Evolutionary conservation across 2,797 vertebrate species (phyloP), one percentile per base, ranked within the genome.

Genomic region (Phataginus tricuspis): DNA sequence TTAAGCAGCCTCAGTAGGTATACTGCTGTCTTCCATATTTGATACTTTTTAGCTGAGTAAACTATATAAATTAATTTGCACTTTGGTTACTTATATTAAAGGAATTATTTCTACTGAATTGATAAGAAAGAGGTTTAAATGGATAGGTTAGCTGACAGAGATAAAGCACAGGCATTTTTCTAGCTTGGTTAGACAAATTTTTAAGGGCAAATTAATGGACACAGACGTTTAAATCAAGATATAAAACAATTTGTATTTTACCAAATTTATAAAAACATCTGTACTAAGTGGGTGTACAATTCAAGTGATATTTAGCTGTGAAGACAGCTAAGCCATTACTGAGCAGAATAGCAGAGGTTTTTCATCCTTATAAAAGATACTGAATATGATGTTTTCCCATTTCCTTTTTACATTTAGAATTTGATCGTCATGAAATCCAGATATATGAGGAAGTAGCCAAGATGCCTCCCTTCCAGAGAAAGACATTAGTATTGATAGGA

Each of bases 391-490:
- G 61, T 87, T 93, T 96, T 23, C 88, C 55, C 8, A 0, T 93
- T 97, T 97, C 23, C 57, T 91, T 94, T 45, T 86, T 97, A 29
- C 74, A 71, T 97, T 78, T 97, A 99, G 99, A 99, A 98, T 99
- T 99, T 98, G 99, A 99, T 98, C 99, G 99, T 12, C 99, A 99
- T 96, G 99, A 99, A 98, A 99, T 99, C 95, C 99, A 99, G 98
- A 99, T 99, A 91, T 99, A 99, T 84, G 99, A 99, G 97, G 99
- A 99, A 96, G 99, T 99, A 75, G 99, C 99, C 79, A 99, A 98
- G 98, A 99, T 99, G 99, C 99, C 99, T 75, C 99, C 99, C 0
- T 99, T 99, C 98, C 99, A 99, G 98, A 99, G 99, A 98, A 99
- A 99, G 98, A 99, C 99, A 0, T 98, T 99, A 93, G 99, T 99